Evolutionary conservation across 1,140 invertebrate genomes (phyloP).

Genomic region (Linepithema humile): DNA sequence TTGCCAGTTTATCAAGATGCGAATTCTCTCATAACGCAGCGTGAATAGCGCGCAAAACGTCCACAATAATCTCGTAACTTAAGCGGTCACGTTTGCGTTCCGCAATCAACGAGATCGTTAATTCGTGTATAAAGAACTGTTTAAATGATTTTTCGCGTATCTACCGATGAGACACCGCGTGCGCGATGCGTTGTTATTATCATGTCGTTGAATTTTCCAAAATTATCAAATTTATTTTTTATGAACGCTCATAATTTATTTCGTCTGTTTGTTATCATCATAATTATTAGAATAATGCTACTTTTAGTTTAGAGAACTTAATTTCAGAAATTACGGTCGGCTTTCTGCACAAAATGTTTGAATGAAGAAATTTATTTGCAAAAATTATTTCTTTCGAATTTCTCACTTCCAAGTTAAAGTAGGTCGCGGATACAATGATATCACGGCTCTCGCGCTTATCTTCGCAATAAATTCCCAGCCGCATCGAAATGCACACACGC

Average conservation of each 20-base stretch:
- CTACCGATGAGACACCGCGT: background rate
- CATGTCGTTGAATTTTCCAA: background rate
- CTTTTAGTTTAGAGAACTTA: no score
- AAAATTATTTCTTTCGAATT: background rate
- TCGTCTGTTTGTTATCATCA: background rate
- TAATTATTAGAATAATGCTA: no score
- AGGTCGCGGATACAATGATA: background rate
- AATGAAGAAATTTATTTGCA: background rate
- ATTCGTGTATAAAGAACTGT: slow-evolving; percentile 6
- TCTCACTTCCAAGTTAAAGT: background rate
- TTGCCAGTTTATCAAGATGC: background rate
- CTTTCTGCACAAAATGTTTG: no score
- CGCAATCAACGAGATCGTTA: slow-evolving; percentile 17
- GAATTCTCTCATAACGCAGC: background rate
- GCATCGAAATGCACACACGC: slow-evolving; percentile 32
- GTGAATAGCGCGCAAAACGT: background rate
- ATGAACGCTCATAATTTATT: background rate
- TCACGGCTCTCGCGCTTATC: slow-evolving; percentile 28
- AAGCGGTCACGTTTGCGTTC: slow-evolving; percentile 14
- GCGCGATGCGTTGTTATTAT: slow-evolving; percentile 9
- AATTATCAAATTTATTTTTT: background rate
- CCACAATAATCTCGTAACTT: slow-evolving; percentile 11
- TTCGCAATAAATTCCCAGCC: slow-evolving; percentile 37
- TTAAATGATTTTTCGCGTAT: background rate
- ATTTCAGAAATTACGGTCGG: background rate